Evolutionary conservation across 2,113 vertebrate genomes (phyloP), one percentile per base, ranked within the genome.

Genomic region (Hemiprocne comata): DNA sequence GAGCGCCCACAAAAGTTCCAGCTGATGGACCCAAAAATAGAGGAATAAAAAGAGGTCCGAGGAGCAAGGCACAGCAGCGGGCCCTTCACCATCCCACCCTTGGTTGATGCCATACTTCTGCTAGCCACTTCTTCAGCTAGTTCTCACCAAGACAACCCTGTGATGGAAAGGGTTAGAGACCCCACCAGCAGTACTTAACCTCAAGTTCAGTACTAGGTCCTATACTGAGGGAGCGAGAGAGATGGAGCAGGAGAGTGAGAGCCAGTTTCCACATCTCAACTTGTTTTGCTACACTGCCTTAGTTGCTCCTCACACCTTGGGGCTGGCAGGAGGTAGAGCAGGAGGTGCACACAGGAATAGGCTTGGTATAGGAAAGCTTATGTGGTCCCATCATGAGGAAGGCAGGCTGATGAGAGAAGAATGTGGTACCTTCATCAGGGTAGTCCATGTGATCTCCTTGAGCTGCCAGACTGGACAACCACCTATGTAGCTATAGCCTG

Each of bases 361-460:
- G 6, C 6, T 50, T n/a, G 29, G 6, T 46, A 18, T 6, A 33
- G 31, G 28, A 67, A 81, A 46, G n/a, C 5, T 77, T 15, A 29
- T 0, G 0, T 38, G 11, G 13, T 50, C 23, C 29, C 13, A 4
- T 7, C 10, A 5, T 17, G 21, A 48, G 36, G 31, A 77, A n/a
- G 17, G 5, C 2, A 16, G 12, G 12, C 11, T 81, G 81, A 20
- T 46, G 29, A 46, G n/a, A 58, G 28, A 44, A 26, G 31, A 34
- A 26, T 17, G 10, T 34, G 24, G 16, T 13, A 16, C 42, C 15
- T 76, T 38, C 25, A 9, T 33, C 21, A 24, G 15, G 6, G 13
- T 33, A n/a, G 3, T 46, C 26, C 38, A 34, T 0, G 0, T 8
- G 23, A 40, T 44, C n/a, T 80, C 44, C 24, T 13, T 62, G 55